phyloP scores from a whole-genome alignment of 1,140 invertebrate species.

The Drosophila obscura region DNA sequence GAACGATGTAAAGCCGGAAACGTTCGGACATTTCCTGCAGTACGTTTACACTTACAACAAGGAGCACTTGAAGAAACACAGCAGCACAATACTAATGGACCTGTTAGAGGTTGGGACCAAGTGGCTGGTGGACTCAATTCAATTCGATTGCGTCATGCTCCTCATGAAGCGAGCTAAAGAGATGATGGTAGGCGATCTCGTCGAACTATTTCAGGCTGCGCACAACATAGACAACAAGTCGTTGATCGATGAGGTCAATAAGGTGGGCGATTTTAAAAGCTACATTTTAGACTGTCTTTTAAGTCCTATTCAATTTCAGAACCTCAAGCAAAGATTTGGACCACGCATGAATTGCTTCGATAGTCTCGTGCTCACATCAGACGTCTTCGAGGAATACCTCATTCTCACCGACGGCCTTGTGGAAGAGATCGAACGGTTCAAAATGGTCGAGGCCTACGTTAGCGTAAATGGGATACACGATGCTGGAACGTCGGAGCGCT shows the following conservation, averaged over 20 bases:
- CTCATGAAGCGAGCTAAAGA: not conserved
- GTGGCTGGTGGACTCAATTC: slow-evolving; percentile 6
- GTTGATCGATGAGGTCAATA: not conserved
- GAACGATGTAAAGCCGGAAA: slow-evolving; percentile 10
- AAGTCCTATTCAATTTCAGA: not conserved
- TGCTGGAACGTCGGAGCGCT: too few species aligned
- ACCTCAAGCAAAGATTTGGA: not conserved
- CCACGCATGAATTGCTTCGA: slow-evolving; percentile 4
- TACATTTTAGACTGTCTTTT: not conserved
- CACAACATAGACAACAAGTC: not conserved
- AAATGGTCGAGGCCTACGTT: slow-evolving; percentile 21
- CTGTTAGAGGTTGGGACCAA: slow-evolving; percentile 1
- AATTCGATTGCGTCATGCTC: not conserved
- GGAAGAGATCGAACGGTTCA: slow-evolving; percentile 15
- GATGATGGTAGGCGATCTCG: not conserved
- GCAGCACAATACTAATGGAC: not conserved
- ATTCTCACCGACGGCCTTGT: not conserved
- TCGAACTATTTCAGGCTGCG: not conserved
- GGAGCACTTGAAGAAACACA: not conserved
- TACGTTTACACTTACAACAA: slow-evolving; percentile 19
- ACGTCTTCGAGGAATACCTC: slow-evolving; percentile 21
- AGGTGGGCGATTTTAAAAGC: not conserved
- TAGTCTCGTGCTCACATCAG: not conserved
- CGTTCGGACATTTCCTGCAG: slow-evolving; percentile 13
- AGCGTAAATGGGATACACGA: not conserved